A percentile compares a stretch with the other conserved stretches of the same genome.
These are phyloP conservation scores for Teinopalpus imperialis DNA, from an alignment of 2,888 invertebrate species.

Conservation along the genomic window DNA sequence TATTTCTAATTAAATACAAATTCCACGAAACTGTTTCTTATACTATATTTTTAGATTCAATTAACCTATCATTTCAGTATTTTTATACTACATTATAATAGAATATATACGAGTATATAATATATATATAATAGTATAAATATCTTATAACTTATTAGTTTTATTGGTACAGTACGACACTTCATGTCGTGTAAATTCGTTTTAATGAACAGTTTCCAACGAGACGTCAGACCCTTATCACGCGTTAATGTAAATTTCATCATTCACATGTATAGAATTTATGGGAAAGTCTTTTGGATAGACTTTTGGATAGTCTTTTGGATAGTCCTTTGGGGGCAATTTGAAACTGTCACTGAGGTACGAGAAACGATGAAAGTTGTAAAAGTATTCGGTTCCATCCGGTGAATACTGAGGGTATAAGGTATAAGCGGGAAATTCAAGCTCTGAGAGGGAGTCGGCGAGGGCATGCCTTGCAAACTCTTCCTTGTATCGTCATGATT, in stretches of 20 bases:
- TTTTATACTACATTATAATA: constrained; percentile 2
- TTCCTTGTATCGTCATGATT: constrained; percentile 84
- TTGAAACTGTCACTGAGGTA: constrained; percentile 68
- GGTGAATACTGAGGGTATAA: constrained; percentile 74
- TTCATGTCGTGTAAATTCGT: constrained; percentile 28
- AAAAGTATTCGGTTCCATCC: constrained; percentile 73
- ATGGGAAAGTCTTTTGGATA: constrained; percentile 42
- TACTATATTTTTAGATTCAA: constrained; percentile 1
- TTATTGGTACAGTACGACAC: constrained; percentile 28
- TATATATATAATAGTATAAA: constrained; percentile 13
- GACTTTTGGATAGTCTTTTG: constrained; percentile 35
- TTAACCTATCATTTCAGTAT: neutral
- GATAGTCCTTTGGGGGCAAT: constrained; percentile 68
- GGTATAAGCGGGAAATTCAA: constrained; percentile 65
- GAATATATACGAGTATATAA: too few species aligned
- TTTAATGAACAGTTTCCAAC: constrained; percentile 19
- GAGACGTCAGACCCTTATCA: constrained; percentile 39
- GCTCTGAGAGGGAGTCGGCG: constrained; percentile 63
- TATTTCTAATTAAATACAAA: neutral
- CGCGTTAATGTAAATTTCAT: constrained; percentile 71
- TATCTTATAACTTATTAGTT: constrained; percentile 12
- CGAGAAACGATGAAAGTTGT: constrained; percentile 73
- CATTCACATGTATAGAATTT: constrained; percentile 36
- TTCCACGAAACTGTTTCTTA: neutral
- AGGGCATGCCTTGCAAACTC: constrained; percentile 74